Percentiles rank a stretch among this genome's conserved stretches.
These are phyloP conservation scores for Torymus texanus DNA, from an alignment of 2,888 invertebrate genomes.

Conservation along the genomic window DNA sequence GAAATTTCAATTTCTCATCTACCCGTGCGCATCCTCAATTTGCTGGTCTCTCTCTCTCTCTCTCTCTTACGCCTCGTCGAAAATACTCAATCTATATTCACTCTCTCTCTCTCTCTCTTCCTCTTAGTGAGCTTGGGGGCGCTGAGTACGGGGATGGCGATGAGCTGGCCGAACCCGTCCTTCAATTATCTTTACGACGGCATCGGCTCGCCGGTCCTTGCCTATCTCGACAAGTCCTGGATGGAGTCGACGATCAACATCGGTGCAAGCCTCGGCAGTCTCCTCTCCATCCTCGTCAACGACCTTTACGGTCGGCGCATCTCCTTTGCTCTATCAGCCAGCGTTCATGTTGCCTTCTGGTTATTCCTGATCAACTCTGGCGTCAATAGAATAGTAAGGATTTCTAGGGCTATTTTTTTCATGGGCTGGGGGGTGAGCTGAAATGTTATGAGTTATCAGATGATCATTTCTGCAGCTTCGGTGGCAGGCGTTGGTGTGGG, in stretches of 20 bases:
- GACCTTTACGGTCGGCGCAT: constrained; percentile 59
- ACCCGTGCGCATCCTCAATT: constrained; percentile 19
- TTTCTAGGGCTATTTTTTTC: no score
- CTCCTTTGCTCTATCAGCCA: constrained; percentile 58
- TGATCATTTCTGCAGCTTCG: constrained; percentile 54
- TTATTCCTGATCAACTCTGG: constrained; percentile 27
- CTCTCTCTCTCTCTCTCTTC: background rate
- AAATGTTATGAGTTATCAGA: constrained; percentile 50
- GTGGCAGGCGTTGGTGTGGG: constrained; percentile 61
- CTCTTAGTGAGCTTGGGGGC: constrained; percentile 61
- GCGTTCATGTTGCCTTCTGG: constrained; percentile 44
- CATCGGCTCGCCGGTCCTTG: background rate
- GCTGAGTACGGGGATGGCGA: constrained; percentile 59
- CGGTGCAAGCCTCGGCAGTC: constrained; percentile 60
- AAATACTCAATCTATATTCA: constrained; percentile 6
- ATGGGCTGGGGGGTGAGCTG: background rate
- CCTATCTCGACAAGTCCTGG: constrained; percentile 31
- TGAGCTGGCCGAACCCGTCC: constrained; percentile 59
- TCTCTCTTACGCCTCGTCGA: background rate
- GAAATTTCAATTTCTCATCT: constrained; percentile 10
- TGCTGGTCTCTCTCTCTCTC: background rate
- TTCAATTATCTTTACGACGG: constrained; percentile 39
- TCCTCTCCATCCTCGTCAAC: constrained; percentile 59
- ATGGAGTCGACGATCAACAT: constrained; percentile 56
- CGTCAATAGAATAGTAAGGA: constrained; percentile 42